These are phyloP conservation scores for Nipponia nippon DNA, from an alignment of 2,113 vertebrate species.

Conservation along the genomic window DNA sequence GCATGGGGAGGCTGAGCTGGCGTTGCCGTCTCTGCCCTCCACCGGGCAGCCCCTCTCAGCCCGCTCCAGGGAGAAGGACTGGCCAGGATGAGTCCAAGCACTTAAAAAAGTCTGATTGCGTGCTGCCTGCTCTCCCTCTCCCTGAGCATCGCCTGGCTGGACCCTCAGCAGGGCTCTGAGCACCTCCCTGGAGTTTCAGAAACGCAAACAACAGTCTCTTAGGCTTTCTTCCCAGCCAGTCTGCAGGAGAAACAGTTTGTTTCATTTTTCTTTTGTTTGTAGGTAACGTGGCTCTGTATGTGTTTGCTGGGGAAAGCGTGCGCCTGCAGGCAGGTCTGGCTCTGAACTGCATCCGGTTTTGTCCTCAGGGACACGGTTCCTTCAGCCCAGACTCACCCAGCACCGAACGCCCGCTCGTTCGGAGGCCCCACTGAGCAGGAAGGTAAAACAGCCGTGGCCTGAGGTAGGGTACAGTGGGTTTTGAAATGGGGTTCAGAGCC, in stretches of 20 bases:
- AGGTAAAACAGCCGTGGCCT: accelerated
- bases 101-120: accelerated
- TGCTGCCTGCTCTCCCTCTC: too few species aligned
- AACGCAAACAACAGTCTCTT: not conserved
- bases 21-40: not conserved
- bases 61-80: not conserved
- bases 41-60: not conserved
- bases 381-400: not conserved
- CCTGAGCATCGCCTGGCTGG: too few species aligned
- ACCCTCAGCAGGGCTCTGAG: not conserved
- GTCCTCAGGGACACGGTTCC: not conserved
- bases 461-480: accelerated
- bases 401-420: not conserved
- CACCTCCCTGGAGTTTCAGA: not conserved
- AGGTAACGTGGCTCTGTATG: not conserved
- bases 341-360: not conserved
- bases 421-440: not conserved
- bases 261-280: not conserved
- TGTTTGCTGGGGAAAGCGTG: not conserved
- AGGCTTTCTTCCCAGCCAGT: not conserved
- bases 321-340: not conserved
- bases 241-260: not conserved
- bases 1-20: not conserved
- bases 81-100: not conserved
- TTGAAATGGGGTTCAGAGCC: not conserved